These are phyloP conservation scores for Ptychadena robeensis DNA, from an alignment of 2,797 vertebrate species.

Conservation along the genomic window DNA sequence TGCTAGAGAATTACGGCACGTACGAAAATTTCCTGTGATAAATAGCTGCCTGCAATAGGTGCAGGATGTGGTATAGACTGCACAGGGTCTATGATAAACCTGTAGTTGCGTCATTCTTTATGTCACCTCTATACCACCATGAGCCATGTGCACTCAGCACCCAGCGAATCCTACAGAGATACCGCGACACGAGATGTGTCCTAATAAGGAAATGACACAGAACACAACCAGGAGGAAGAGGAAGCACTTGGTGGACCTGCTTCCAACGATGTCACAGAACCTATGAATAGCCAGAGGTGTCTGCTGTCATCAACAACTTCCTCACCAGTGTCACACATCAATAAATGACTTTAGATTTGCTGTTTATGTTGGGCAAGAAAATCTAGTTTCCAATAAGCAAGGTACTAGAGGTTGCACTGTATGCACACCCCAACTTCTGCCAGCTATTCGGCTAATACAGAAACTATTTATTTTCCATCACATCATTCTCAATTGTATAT, in stretches of 20 bases:
- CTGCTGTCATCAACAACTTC: neutral
- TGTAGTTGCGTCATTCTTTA: constrained; percentile 5
- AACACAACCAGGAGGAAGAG: neutral
- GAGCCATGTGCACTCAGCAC: constrained; percentile 22
- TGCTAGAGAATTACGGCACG: neutral
- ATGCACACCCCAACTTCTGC: too few relatives aligned
- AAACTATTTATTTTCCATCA: too few relatives aligned
- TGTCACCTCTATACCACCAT: constrained; percentile 7
- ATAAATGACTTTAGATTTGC: too few relatives aligned
- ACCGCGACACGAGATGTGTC: neutral
- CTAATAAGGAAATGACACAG: constrained; percentile 33
- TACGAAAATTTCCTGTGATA: neutral
- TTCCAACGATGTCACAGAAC: constrained; percentile 15
- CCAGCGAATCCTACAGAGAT: neutral
- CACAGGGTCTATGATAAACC: constrained; percentile 9
- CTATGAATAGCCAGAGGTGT: constrained; percentile 5
- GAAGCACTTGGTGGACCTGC: constrained; percentile 8
- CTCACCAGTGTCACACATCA: neutral
- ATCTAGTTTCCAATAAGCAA: too few relatives aligned
- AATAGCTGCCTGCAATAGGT: neutral
- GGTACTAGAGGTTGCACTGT: too few relatives aligned
- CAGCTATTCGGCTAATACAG: too few relatives aligned
- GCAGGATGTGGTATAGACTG: constrained; percentile 44
- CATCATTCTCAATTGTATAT: too few relatives aligned
- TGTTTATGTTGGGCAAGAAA: too few relatives aligned